Base-by-base conservation (phyloP, 2,797 vertebrate species). In the Ptychadena robeensis region DNA sequence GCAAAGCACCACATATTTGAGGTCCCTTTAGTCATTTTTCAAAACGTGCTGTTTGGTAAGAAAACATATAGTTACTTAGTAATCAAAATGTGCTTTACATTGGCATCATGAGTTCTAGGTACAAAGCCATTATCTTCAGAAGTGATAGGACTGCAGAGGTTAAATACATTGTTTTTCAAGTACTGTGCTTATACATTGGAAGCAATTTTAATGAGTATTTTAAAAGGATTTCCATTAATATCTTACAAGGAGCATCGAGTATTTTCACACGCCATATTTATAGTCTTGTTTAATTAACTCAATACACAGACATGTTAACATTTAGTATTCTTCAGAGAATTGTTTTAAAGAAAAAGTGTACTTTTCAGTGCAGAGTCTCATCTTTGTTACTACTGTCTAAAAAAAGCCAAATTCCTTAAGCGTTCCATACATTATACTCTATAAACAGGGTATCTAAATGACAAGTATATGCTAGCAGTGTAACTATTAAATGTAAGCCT, bases 11-110 rank as follows among this genome's bases (percentile, higher is more conserved):
- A 37, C 38, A 70, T 77, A 70, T 77, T 64, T 37, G 9, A 35
- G 22, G 28, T 77, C 57, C 34, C 53, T 28, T 35, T 81, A 71
- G 66, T 53, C 27, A 77, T 70, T 30, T 78, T 78, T 83, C 9
- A 65, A 65, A 73, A 38, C 6, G 10, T 35, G 57, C n/a, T 77
- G 32, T 69, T 64, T 34, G 37, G 31, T 77, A 44, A 71, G 57
- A 30, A 82, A 77, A 72, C 38, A 81, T 64, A 35, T 66, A 73
- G 69, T 72, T 72, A 73, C 22, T 64, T 63, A 48, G 48, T 25
- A 70, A 70, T 68, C 25, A 30, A 64, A 77, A 44, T 71, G 30
- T 31, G 67, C 38, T 73, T 81, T 11, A 11, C 48, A 37, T 25
- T 63, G 34, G 9, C 28, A 32, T 14, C 57, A 53, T 35, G n/a